Conservation (phyloP, 2,888 invertebrate genomes). For the Osmoderma eremita region DNA sequence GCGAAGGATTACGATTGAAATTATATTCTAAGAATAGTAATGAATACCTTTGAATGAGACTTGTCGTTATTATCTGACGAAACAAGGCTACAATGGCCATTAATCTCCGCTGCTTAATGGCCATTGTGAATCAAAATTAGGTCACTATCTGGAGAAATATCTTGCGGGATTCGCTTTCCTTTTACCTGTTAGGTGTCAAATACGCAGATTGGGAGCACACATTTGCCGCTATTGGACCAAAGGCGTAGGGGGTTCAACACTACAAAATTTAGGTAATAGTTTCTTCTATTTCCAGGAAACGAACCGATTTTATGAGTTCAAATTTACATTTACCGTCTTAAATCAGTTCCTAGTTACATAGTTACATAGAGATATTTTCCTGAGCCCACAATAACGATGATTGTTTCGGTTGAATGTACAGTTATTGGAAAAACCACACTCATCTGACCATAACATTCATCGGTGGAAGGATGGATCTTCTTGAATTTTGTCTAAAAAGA, state of each 20-base stretch:
- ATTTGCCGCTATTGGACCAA: slow-evolving; percentile 20
- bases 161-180: slow-evolving; percentile 28
- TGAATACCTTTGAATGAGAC: slow-evolving; percentile 5
- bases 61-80: slow-evolving; percentile 8
- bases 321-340: background rate
- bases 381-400: no score
- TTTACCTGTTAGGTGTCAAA: slow-evolving; percentile 30
- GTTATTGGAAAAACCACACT: no score
- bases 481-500: no score
- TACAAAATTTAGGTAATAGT: background rate
- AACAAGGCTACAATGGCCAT: slow-evolving; percentile 18
- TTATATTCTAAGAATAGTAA: background rate
- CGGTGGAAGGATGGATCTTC: no score
- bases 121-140: slow-evolving; percentile 17
- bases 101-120: background rate
- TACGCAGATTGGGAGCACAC: slow-evolving; percentile 18
- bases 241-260: slow-evolving; percentile 9
- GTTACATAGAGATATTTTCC: background rate
- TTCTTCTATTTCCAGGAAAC: no score
- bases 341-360: background rate
- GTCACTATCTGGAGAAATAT: slow-evolving; percentile 32
- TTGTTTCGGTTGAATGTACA: no score
- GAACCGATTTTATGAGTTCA: background rate
- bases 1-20: no score
- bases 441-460: no score